Percentiles rank a stretch among this genome's conserved stretches.
phyloP scores from a whole-genome alignment of 2,797 vertebrate species.

The Clamator glandarius region DNA sequence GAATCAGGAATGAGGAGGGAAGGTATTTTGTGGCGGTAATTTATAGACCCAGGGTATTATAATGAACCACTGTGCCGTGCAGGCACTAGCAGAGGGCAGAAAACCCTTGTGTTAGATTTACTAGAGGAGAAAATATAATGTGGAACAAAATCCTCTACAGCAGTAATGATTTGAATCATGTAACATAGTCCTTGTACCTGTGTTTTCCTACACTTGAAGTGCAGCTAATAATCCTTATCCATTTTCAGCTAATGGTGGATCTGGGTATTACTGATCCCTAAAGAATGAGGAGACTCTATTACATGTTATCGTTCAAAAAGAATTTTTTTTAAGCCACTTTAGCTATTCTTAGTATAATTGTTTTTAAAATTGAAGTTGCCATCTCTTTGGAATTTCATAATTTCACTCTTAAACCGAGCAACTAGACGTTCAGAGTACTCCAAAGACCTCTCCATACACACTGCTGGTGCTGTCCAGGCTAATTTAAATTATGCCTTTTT shows the following conservation, averaged over 20 bases:
- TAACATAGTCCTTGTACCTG: not conserved
- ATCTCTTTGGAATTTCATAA: slow-evolving; percentile 22
- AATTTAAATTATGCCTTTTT: slow-evolving; percentile 56
- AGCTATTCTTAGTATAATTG: slow-evolving; percentile 14
- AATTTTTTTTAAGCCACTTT: not conserved
- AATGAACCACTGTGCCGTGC: not conserved
- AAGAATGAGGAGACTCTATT: slow-evolving; percentile 16
- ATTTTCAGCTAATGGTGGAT: not conserved
- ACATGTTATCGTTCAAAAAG: not conserved
- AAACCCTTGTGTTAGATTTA: not conserved
- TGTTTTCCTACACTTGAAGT: not conserved
- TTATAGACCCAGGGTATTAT: not conserved
- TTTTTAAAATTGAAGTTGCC: slow-evolving; percentile 25
- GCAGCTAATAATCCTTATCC: not conserved
- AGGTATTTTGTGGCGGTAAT: not conserved
- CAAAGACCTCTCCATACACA: slow-evolving; percentile 5
- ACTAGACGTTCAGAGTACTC: slow-evolving; percentile 4
- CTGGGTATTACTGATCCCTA: not conserved
- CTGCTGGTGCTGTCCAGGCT: slow-evolving; percentile 26
- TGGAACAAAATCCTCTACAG: not conserved
- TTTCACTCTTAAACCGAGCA: slow-evolving; percentile 11
- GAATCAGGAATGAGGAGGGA: not conserved
- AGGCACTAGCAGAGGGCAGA: not conserved
- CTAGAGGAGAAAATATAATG: not conserved
- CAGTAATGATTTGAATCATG: not conserved